Base-by-base conservation (phyloP, 1,140 invertebrate genomes). In the Tribolium madens region DNA sequence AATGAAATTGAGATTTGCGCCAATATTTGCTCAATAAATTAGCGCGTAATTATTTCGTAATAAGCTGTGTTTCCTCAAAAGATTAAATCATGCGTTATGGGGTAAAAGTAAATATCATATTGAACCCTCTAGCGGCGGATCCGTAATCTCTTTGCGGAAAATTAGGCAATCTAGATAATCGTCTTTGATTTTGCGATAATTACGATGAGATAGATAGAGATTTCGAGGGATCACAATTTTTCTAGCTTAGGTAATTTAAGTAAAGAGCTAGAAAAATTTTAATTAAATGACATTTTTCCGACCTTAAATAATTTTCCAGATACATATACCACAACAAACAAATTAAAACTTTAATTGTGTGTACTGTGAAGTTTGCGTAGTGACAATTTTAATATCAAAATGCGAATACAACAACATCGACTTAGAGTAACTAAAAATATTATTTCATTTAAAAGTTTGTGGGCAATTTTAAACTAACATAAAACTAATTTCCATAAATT, bases 401-500 rank as follows among this genome's bases (percentile, higher is more conserved):
- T 36, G n/a, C 14, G 57, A 64, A 64, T 64, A 33, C 26, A 64
- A 36, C 9, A 64, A 36, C 57, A 13, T 64, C 21, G 18, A 17
- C 52, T 57, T 57, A 14, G 15, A 17, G n/a, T 18, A 64, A 64
- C 57, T 64, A 64, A 64, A 64, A 64, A 64, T 64, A 64, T 64
- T 64, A 64, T 64, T 33, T 64, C 57, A 64, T 64, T 64, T 36
- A 64, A 64, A 64, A 64, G 57, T 64, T 64, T 15, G 57, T 14
- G n/a, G 57, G 21, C n/a, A 64, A 12, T 64, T 64, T 64, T 64
- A 4, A 64, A 64, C 57, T 33, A 64, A 31, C 57, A 26, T 10
- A 6, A 64, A 64, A 64, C 57, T 64, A 64, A 64, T 64, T 64
- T 64, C 21, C 57, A 64, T 64, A 64, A 64, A 64, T 64, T 64